phyloP scores from a whole-genome alignment of 2,113 vertebrate species.

The Triplophysa tibetana region DNA sequence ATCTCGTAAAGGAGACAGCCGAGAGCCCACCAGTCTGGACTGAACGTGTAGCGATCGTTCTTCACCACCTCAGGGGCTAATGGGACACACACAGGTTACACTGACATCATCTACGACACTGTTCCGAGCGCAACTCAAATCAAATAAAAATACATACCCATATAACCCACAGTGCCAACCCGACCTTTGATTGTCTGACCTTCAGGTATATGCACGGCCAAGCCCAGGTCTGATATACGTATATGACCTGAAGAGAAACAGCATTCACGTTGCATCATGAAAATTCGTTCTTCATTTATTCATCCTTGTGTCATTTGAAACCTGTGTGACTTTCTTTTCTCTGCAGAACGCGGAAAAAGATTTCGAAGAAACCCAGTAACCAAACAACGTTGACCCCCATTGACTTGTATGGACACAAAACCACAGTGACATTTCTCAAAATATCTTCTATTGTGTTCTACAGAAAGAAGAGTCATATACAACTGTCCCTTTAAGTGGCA shows the following conservation, averaged over 20 bases:
- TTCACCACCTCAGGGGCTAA: slow-evolving; percentile 94
- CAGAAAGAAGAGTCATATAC: too few species aligned
- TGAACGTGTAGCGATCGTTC: slow-evolving; percentile 92
- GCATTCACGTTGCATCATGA: background rate
- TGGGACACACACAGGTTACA: slow-evolving; percentile 16
- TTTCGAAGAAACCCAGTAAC: too few species aligned
- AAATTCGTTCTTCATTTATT: background rate
- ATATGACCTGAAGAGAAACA: slow-evolving; percentile 84
- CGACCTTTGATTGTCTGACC: slow-evolving; percentile 93
- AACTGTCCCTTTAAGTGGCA: too few species aligned
- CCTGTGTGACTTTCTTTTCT: too few species aligned
- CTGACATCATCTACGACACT: too few species aligned
- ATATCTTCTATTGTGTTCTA: background rate
- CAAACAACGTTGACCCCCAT: too few species aligned
- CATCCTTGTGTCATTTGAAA: too few species aligned
- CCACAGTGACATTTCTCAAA: background rate
- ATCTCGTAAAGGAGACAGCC: slow-evolving; percentile 96
- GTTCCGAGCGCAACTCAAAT: too few species aligned
- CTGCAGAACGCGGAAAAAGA: too few species aligned
- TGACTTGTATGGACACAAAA: too few species aligned
- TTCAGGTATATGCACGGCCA: slow-evolving; percentile 90
- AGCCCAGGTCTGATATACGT: slow-evolving; percentile 93
- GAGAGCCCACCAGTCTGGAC: slow-evolving; percentile 97
- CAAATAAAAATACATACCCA: slow-evolving; percentile 80
- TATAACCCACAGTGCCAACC: slow-evolving; percentile 98